Evolutionary conservation across 2,113 vertebrate species (phyloP).

Genomic region (Albula goreensis): DNA sequence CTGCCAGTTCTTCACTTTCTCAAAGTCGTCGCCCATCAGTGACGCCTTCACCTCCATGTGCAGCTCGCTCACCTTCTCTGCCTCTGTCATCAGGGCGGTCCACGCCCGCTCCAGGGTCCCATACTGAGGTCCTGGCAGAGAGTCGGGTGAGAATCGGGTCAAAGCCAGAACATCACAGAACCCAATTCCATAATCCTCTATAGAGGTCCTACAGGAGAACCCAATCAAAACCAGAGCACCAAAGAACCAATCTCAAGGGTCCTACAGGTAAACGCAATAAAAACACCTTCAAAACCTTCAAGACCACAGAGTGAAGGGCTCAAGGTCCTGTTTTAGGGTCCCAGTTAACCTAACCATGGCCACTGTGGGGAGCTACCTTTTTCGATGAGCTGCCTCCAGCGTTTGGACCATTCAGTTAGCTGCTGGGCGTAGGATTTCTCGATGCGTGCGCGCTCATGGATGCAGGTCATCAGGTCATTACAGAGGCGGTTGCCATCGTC

Average conservation of each 20-base stretch:
- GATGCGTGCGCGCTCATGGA: slow-evolving; percentile 91
- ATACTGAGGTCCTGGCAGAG: slow-evolving; percentile 86
- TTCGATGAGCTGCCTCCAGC: slow-evolving; percentile 91
- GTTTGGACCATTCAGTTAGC: slow-evolving; percentile 94
- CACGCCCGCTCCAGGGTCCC: slow-evolving; percentile 92
- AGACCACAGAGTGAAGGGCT: no score
- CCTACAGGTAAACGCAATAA: no score
- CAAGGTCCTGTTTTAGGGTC: not conserved
- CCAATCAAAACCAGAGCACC: not conserved
- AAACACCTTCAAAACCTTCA: no score
- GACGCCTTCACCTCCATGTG: slow-evolving; percentile 89
- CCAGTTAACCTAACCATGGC: not conserved
- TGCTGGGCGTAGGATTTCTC: slow-evolving; percentile 93
- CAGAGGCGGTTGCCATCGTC: slow-evolving; percentile 93
- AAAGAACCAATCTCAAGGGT: not conserved
- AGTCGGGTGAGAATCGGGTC: not conserved
- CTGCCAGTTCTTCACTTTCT: slow-evolving; percentile 98
- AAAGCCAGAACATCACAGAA: not conserved
- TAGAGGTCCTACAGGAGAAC: no score
- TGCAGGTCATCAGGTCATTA: slow-evolving; percentile 90
- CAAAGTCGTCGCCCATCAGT: slow-evolving; percentile 94
- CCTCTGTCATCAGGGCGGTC: slow-evolving; percentile 87
- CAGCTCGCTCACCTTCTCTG: slow-evolving; percentile 94
- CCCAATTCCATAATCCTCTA: not conserved
- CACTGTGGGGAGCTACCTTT: slow-evolving; percentile 74